A percentile compares a stretch with the other conserved stretches of the same genome.
Evolutionary conservation across 2,797 vertebrate species (phyloP).

Genomic region (Peromyscus attwateri): DNA sequence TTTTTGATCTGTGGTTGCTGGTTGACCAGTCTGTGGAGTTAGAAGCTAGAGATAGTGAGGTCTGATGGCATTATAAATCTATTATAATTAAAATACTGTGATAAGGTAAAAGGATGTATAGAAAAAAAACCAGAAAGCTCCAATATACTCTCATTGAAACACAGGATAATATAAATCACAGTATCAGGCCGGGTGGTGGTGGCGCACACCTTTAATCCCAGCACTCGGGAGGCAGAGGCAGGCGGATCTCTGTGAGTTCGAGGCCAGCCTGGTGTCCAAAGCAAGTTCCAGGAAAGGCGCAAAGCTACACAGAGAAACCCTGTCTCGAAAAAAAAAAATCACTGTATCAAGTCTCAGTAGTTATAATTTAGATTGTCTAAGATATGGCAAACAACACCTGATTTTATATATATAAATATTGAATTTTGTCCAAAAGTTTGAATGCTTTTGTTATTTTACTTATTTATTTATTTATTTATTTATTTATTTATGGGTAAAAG

Average conservation of each 20-base stretch:
- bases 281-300: too few relatives aligned
- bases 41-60: neutral
- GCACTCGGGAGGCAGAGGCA: too few relatives aligned
- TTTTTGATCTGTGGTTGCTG: neutral
- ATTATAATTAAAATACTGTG: neutral
- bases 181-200: too few relatives aligned
- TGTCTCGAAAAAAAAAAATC: too few relatives aligned
- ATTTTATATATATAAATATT: neutral
- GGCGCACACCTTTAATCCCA: too few relatives aligned
- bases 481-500: neutral
- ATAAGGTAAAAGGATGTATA: neutral
- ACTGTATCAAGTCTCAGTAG: neutral
- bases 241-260: too few relatives aligned
- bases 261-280: too few relatives aligned
- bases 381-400: neutral
- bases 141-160: neutral
- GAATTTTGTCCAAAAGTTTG: neutral
- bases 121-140: neutral
- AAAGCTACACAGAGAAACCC: too few relatives aligned
- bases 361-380: neutral
- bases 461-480: neutral
- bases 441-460: neutral
- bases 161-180: neutral
- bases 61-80: neutral
- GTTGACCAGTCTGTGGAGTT: neutral